Percentiles rank a stretch among this genome's conserved stretches.
phyloP scores from a whole-genome alignment of 2,797 vertebrate genomes.

The Hapalemur alaotrensis region DNA sequence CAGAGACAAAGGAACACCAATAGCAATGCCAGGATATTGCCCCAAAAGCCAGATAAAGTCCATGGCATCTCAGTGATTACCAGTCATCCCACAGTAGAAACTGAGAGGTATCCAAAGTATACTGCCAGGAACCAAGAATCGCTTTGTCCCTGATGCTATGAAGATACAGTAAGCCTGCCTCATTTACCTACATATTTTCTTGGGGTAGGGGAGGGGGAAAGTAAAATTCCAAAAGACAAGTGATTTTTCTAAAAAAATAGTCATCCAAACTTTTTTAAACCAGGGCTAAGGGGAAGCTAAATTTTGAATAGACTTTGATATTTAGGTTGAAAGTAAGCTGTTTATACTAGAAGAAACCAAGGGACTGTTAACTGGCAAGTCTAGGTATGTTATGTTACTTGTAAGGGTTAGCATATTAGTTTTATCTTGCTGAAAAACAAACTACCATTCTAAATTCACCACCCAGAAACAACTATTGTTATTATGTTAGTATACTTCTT shows the following conservation, averaged over 20 bases:
- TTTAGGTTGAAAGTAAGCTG: neutral
- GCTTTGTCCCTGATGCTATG: neutral
- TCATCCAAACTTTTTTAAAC: neutral
- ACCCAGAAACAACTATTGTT: neutral
- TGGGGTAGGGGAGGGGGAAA: neutral
- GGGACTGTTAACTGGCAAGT: neutral
- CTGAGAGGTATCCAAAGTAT: neutral
- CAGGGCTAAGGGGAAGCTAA: neutral
- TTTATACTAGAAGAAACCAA: neutral
- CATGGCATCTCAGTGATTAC: no score
- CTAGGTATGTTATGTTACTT: neutral
- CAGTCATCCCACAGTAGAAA: neutral
- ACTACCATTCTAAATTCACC: neutral
- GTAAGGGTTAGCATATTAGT: neutral
- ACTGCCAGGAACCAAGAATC: neutral
- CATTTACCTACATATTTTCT: neutral
- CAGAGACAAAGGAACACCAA: neutral
- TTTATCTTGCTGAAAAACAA: neutral
- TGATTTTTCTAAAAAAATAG: neutral
- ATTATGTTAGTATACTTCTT: neutral
- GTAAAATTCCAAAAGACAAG: neutral
- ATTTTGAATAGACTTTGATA: neutral
- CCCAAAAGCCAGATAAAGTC: neutral
- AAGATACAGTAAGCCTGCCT: neutral
- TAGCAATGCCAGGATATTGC: neutral